These are phyloP conservation scores for Lasioglossum albipes DNA, from an alignment of 1,140 invertebrate genomes.

Conservation along the genomic window DNA sequence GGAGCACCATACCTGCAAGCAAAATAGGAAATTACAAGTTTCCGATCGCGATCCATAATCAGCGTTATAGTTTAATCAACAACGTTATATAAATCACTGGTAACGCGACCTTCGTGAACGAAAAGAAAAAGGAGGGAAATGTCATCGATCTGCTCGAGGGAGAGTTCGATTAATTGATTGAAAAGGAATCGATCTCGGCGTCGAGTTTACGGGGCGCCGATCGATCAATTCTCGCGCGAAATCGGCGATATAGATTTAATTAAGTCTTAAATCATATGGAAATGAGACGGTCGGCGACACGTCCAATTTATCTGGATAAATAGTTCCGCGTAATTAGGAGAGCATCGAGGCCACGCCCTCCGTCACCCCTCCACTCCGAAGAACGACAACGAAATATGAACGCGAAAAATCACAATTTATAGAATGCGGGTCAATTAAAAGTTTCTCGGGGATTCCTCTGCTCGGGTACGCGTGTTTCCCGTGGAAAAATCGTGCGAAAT, in stretches of 20 bases:
- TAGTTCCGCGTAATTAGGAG: conserved; percentile 13
- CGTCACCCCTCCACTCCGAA: too few relatives aligned
- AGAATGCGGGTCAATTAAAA: conserved; percentile 38
- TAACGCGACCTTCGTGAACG: too few relatives aligned
- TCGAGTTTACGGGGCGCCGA: too few relatives aligned
- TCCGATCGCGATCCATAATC: too few relatives aligned
- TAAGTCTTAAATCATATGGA: conserved; percentile 11
- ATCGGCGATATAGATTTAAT: conserved; percentile 9
- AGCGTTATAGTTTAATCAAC: too few relatives aligned
- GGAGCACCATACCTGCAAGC: too few relatives aligned
- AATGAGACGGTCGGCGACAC: neutral
- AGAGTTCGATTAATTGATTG: too few relatives aligned
- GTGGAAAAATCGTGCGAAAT: neutral
- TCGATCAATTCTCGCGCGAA: neutral
- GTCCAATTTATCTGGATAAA: conserved; percentile 12
- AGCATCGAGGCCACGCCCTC: neutral
- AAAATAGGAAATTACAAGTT: too few relatives aligned
- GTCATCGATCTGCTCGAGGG: too few relatives aligned
- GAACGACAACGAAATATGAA: neutral
- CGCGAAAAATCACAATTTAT: conserved; percentile 26
- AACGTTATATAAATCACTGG: too few relatives aligned
- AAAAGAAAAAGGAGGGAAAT: too few relatives aligned
- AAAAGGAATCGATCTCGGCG: too few relatives aligned
- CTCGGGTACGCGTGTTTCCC: neutral
- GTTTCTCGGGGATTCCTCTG: conserved; percentile 3